Conservation (phyloP, 1,140 invertebrate species). For the Phymorhynchus buccinoides region DNA sequence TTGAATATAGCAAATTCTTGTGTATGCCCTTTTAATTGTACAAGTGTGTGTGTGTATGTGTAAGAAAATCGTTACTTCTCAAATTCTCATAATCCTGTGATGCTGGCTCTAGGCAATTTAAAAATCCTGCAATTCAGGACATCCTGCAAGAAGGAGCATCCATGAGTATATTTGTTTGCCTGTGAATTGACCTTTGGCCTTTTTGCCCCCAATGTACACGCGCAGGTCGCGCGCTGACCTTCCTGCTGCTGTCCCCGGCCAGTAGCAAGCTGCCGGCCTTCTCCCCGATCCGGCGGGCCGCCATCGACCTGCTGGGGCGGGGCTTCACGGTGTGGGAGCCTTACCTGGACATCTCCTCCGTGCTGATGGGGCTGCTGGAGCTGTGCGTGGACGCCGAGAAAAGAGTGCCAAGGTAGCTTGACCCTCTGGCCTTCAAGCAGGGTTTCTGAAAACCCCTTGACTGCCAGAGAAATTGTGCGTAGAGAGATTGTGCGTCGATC, state of each 20-base stretch:
- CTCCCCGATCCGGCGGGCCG: slow-evolving; percentile 91
- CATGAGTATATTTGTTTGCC: not conserved
- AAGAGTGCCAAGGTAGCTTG: slow-evolving; percentile 83
- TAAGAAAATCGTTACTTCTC: too few relatives aligned
- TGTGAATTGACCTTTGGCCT: slow-evolving; percentile 24
- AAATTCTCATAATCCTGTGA: too few relatives aligned
- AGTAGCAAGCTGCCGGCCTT: slow-evolving; percentile 87
- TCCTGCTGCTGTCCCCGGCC: slow-evolving; percentile 91
- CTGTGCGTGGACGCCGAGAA: slow-evolving; percentile 95
- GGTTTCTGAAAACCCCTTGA: too few relatives aligned
- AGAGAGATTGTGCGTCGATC: too few relatives aligned
- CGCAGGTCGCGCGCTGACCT: slow-evolving; percentile 89
- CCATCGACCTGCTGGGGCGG: slow-evolving; percentile 92
- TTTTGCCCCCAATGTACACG: slow-evolving; percentile 46
- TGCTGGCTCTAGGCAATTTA: too few relatives aligned
- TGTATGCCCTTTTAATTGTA: too few relatives aligned
- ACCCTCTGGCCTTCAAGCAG: too few relatives aligned
- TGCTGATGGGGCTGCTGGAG: slow-evolving; percentile 90
- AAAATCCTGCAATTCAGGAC: too few relatives aligned
- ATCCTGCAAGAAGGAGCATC: too few relatives aligned
- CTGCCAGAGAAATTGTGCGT: too few relatives aligned
- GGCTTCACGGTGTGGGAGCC: slow-evolving; percentile 99
- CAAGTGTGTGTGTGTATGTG: too few relatives aligned
- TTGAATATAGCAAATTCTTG: too few relatives aligned
- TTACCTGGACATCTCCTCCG: slow-evolving; percentile 94